Conservation (phyloP, 2,888 invertebrate genomes). For the Ectemnius cavifrons region DNA sequence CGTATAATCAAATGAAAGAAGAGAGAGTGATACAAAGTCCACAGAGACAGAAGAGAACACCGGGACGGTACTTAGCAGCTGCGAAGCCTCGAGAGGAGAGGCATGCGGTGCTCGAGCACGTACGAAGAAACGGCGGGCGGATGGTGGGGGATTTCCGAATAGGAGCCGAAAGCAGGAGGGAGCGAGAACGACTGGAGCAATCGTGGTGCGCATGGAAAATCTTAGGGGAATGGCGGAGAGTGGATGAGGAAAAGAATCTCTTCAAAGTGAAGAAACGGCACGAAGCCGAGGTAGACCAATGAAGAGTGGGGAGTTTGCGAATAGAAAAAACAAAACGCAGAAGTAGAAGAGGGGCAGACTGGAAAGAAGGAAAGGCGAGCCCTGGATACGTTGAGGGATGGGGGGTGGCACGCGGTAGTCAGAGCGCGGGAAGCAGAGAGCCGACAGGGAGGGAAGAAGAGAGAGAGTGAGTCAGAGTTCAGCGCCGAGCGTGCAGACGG, state of each 20-base stretch:
- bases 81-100: conserved; percentile 28
- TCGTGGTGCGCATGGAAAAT: too few species aligned
- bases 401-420: conserved; percentile 19
- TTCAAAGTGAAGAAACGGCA: neutral
- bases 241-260: neutral
- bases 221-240: too few species aligned
- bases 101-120: too few species aligned
- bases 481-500: conserved; percentile 24
- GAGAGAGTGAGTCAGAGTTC: conserved; percentile 9
- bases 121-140: too few species aligned
- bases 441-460: neutral
- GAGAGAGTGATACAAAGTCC: neutral
- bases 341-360: conserved; percentile 12
- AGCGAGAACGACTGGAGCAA: conserved; percentile 15
- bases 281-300: too few species aligned
- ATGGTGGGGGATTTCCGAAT: neutral
- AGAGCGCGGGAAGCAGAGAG: neutral
- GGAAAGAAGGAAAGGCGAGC: conserved; percentile 3
- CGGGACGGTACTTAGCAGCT: conserved; percentile 30
- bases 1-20: neutral
- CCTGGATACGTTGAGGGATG: neutral
- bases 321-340: conserved; percentile 22
- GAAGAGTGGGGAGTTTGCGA: conserved; percentile 17
- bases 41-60: neutral
- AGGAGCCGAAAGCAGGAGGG: conserved; percentile 14